A percentile compares a stretch with the other conserved stretches of the same genome.
Evolutionary conservation across 2,113 vertebrate species (phyloP).

Genomic region (Marcusenius ussheri): DNA sequence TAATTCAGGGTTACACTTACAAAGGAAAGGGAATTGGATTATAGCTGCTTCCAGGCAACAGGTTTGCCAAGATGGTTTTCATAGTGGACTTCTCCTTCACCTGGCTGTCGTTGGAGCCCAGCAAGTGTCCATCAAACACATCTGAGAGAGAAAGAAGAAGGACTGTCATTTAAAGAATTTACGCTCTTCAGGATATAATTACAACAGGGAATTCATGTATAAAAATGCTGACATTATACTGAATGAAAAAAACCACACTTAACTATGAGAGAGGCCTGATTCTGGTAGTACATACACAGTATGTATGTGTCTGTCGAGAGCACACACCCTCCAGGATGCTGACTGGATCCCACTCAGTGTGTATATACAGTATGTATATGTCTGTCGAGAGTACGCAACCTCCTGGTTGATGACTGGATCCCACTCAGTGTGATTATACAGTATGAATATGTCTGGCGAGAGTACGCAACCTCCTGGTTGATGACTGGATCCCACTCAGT

Average conservation of each 20-base stretch:
- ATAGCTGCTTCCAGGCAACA: slow-evolving; percentile 93
- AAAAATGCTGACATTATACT: neutral
- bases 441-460: neutral
- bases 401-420: too few relatives aligned
- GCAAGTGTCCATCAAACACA: slow-evolving; percentile 85
- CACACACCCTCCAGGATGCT: slow-evolving; percentile 77
- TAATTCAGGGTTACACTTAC: slow-evolving; percentile 60
- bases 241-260: neutral
- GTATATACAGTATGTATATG: neutral
- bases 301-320: neutral
- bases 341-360: slow-evolving; percentile 61
- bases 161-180: neutral
- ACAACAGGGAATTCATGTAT: neutral
- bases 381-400: too few relatives aligned
- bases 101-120: slow-evolving; percentile 88
- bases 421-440: neutral
- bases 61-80: slow-evolving; percentile 96
- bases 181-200: neutral
- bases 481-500: slow-evolving; percentile 67
- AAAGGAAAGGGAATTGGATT: slow-evolving; percentile 92
- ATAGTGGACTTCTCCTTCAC: slow-evolving; percentile 98
- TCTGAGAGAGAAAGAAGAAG: slow-evolving; percentile 54
- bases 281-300: neutral
- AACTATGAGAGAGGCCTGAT: neutral
- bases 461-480: slow-evolving; percentile 71